These are phyloP conservation scores for Ditylenchus weischeri DNA, from an alignment of 2,888 invertebrate species.

Conservation along the genomic window DNA sequence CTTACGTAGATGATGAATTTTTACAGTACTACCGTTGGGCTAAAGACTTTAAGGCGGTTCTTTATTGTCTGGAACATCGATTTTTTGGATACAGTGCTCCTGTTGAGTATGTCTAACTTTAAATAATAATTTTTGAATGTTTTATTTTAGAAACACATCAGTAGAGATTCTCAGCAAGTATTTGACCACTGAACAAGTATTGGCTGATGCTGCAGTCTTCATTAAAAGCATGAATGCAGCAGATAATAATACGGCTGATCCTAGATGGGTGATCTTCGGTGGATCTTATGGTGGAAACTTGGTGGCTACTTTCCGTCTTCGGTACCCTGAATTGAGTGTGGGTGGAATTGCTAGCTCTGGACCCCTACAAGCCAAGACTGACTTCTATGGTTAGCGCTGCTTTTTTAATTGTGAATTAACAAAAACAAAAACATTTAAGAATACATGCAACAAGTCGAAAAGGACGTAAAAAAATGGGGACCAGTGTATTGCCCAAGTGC, in stretches of 20 bases:
- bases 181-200: conserved; percentile 5
- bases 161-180: not conserved
- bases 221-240: conserved; percentile 6
- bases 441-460: conserved; percentile 7
- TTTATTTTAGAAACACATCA: not conserved
- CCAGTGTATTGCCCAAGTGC: not conserved
- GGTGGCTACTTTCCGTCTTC: conserved; percentile 4
- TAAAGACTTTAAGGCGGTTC: conserved; percentile 74
- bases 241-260: not conserved
- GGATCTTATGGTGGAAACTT: conserved; percentile 9
- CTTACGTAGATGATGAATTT: not conserved
- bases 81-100: conserved; percentile 60
- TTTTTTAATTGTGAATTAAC: not conserved
- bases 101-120: not conserved
- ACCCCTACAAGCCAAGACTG: conserved; percentile 12
- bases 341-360: conserved; percentile 12
- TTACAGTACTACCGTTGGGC: conserved; percentile 28
- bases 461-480: not conserved
- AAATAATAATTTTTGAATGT: not conserved
- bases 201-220: conserved; percentile 12
- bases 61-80: conserved; percentile 83
- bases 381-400: not conserved
- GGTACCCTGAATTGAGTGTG: conserved; percentile 7
- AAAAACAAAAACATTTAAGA: not conserved
- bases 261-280: conserved; percentile 9